Evolutionary conservation across 2,888 invertebrate species (phyloP).

Genomic region (Lasioglossum morio): DNA sequence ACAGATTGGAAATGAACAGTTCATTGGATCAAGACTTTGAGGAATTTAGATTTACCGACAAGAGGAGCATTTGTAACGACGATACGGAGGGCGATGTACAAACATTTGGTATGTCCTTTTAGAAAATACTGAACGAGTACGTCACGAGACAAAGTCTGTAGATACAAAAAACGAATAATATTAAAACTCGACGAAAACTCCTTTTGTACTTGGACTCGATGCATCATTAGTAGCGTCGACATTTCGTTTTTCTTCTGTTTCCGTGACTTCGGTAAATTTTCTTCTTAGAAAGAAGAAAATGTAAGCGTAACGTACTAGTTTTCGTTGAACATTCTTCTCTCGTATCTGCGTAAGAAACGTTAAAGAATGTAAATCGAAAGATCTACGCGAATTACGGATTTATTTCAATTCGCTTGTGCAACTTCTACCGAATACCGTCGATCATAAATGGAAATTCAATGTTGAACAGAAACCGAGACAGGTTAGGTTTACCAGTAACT

Average conservation of each 20-base stretch:
- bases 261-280: not conserved
- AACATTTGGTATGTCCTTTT: slow-evolving; percentile 77
- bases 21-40: slow-evolving; percentile 82
- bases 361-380: not conserved
- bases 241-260: not conserved
- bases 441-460: not conserved
- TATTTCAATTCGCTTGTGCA: not conserved
- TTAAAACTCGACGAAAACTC: slow-evolving; percentile 21
- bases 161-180: not conserved
- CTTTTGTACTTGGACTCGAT: not conserved
- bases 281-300: not conserved
- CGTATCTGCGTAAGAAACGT: not conserved
- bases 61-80: slow-evolving; percentile 56
- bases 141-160: slow-evolving; percentile 8
- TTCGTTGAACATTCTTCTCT: not conserved
- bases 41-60: slow-evolving; percentile 78
- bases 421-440: not conserved
- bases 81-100: slow-evolving; percentile 72
- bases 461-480: not conserved
- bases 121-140: slow-evolving; percentile 14
- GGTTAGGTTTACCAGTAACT: slow-evolving; percentile 35
- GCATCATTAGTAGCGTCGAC: not conserved
- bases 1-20: slow-evolving; percentile 84
- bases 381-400: not conserved
- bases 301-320: not conserved